Conservation (phyloP, 2,113 vertebrate genomes). For the Prionailurus viverrinus region DNA sequence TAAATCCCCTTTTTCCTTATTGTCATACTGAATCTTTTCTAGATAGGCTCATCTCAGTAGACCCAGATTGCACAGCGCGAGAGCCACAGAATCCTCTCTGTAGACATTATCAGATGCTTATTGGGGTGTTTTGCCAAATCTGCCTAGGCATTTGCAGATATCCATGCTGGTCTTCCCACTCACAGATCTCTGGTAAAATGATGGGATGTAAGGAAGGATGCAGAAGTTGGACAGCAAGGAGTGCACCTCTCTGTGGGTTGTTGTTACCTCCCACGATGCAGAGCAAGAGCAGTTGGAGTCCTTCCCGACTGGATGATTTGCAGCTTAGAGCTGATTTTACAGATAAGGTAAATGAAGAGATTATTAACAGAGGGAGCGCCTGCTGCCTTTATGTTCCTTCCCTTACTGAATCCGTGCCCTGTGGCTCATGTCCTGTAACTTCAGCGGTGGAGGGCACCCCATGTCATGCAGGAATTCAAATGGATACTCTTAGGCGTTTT, state of each 20-base stretch:
- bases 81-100: constrained; percentile 31
- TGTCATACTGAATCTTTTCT: not conserved
- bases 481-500: not conserved
- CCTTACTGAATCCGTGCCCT: not conserved
- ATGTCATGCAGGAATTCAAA: not conserved
- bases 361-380: not conserved
- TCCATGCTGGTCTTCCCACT: constrained; percentile 57
- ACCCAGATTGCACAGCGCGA: not conserved
- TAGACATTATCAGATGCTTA: constrained; percentile 55
- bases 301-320: not conserved
- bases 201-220: not conserved
- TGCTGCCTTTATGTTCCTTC: not conserved
- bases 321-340: not conserved
- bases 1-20: constrained; percentile 15
- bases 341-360: not conserved
- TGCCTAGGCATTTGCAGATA: constrained; percentile 59
- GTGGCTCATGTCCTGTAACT: not conserved
- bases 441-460: not conserved
- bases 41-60: not conserved
- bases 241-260: not conserved
- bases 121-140: not conserved
- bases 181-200: constrained; percentile 39
- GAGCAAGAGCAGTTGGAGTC: constrained; percentile 18
- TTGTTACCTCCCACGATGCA: constrained; percentile 30
- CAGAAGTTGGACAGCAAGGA: constrained; percentile 44